Evolutionary conservation across 2,888 invertebrate species (phyloP).

Genomic region (Chrysodeixis includens): DNA sequence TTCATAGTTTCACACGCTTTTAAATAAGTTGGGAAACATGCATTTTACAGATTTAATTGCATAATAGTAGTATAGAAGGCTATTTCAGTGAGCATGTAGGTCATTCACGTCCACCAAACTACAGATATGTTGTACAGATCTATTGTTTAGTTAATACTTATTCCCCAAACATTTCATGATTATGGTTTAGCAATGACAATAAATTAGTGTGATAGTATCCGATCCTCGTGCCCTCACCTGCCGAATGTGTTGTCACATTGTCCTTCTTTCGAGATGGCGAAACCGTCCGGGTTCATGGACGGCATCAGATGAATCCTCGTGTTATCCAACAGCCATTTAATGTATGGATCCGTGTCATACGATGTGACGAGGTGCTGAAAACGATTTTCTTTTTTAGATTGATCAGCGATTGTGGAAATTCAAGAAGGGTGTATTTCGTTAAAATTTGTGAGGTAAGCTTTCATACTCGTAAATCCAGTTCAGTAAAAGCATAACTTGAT

Average conservation of each 20-base stretch:
- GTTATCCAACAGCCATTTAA: conserved; percentile 97
- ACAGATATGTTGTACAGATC: background rate
- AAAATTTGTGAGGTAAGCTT: too few relatives aligned
- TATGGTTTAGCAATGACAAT: conserved; percentile 13
- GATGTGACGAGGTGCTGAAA: conserved; percentile 95
- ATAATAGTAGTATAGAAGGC: conserved; percentile 20
- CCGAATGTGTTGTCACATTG: conserved; percentile 96
- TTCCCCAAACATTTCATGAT: conserved; percentile 12
- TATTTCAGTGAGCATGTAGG: conserved; percentile 43
- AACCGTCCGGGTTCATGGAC: conserved; percentile 99
- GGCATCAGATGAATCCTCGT: conserved; percentile 99
- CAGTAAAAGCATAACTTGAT: too few relatives aligned
- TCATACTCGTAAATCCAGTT: too few relatives aligned
- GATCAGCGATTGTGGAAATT: background rate
- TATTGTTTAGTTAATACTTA: conserved; percentile 23
- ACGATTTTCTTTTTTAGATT: conserved; percentile 22
- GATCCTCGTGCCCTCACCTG: conserved; percentile 82
- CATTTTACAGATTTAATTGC: conserved; percentile 12
- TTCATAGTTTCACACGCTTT: background rate
- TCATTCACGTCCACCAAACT: conserved; percentile 25
- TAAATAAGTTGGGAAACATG: background rate
- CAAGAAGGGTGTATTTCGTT: too few relatives aligned
- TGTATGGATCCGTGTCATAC: conserved; percentile 95
- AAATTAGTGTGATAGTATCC: background rate
- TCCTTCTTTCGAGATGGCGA: conserved; percentile 96